Conservation (phyloP, 2,888 invertebrate genomes). For the Unio pictorum region DNA sequence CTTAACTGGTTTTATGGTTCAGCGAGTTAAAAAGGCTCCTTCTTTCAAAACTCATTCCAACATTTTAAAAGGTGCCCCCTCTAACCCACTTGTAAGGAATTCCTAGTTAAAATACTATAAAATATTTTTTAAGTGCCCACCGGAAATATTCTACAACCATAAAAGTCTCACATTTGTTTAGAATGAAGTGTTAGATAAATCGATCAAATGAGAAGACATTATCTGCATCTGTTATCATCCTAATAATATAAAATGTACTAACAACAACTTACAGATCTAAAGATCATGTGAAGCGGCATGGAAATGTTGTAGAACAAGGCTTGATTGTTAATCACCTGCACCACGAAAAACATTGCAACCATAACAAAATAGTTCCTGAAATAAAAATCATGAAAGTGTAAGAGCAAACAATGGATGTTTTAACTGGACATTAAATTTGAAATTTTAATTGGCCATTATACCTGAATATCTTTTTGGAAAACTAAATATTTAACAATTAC, state of each 20-base stretch:
- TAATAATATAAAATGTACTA: not conserved
- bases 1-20: too few species aligned
- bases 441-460: not conserved
- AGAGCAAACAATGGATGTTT: not conserved
- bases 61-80: too few species aligned
- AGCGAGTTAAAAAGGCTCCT: too few species aligned
- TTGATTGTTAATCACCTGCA: conserved; percentile 85
- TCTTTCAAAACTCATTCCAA: too few species aligned
- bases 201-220: too few species aligned
- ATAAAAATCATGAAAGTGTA: conserved; percentile 18
- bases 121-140: too few species aligned
- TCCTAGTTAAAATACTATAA: too few species aligned
- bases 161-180: too few species aligned
- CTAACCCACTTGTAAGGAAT: too few species aligned
- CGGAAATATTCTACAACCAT: too few species aligned
- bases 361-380: conserved; percentile 82
- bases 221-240: too few species aligned
- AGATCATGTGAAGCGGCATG: conserved; percentile 99
- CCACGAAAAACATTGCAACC: conserved; percentile 91
- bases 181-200: too few species aligned
- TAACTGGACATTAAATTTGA: not conserved
- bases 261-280: conserved; percentile 83
- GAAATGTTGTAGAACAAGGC: conserved; percentile 97
- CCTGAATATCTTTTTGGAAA: not conserved
- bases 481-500: not conserved